A percentile compares a stretch with the other conserved stretches of the same genome.
These are phyloP conservation scores for Drosophila parabipectinata DNA, from an alignment of 1,140 invertebrate species.

Conservation along the genomic window DNA sequence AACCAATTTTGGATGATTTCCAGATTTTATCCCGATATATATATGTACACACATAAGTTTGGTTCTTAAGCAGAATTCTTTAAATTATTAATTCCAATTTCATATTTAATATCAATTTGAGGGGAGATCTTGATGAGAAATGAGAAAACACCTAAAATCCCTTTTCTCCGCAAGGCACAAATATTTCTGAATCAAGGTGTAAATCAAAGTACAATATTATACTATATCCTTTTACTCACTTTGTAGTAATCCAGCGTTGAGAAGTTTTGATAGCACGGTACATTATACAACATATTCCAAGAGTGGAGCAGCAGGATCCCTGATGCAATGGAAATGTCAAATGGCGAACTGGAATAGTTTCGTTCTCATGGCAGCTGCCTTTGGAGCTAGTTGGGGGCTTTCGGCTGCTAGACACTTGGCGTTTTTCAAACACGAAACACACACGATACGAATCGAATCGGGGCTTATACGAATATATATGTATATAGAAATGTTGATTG, in stretches of 20 bases:
- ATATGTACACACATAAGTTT: too few relatives aligned
- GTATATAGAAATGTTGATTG: conserved; percentile 17
- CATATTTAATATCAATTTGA: too few relatives aligned
- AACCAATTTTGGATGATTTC: too few relatives aligned
- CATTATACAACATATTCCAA: conserved; percentile 84
- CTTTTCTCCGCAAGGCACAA: too few relatives aligned
- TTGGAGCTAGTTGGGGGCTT: not conserved
- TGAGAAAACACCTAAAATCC: too few relatives aligned
- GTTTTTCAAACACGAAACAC: conserved; percentile 10
- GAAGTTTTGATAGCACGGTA: conserved; percentile 83
- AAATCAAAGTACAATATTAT: too few relatives aligned
- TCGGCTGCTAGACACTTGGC: not conserved
- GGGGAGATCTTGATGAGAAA: too few relatives aligned
- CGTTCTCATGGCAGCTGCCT: conserved; percentile 11
- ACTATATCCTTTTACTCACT: conserved; percentile 46
- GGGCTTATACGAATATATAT: not conserved
- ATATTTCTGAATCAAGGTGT: too few relatives aligned
- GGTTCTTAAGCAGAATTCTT: too few relatives aligned
- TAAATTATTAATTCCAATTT: too few relatives aligned
- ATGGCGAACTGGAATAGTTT: not conserved
- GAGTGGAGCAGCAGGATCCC: conserved; percentile 42
- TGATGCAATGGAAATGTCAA: conserved; percentile 19
- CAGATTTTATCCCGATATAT: too few relatives aligned
- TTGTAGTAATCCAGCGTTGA: conserved; percentile 84
- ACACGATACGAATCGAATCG: conserved; percentile 2